phyloP scores from a whole-genome alignment of 1,140 invertebrate species.

The Drosophila saltans region DNA sequence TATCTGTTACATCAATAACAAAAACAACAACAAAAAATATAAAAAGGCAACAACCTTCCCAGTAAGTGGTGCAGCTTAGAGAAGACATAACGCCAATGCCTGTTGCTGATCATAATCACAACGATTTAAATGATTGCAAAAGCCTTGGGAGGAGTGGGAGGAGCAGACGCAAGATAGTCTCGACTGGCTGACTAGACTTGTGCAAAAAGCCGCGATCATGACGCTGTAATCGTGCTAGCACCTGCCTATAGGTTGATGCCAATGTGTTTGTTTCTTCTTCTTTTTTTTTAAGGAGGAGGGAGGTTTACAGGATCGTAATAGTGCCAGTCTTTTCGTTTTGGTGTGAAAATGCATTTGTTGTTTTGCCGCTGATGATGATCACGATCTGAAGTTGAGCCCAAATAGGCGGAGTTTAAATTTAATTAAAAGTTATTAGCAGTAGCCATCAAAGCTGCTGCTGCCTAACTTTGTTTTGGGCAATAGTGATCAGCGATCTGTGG shows the following conservation, averaged over 20 bases:
- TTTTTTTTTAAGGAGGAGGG: slow-evolving; percentile 6
- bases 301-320: background rate
- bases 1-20: slow-evolving; percentile 42
- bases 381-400: slow-evolving; percentile 64
- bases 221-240: slow-evolving; percentile 55
- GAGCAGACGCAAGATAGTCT: background rate
- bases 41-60: slow-evolving; percentile 18
- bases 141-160: slow-evolving; percentile 25
- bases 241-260: slow-evolving; percentile 41
- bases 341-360: slow-evolving; percentile 77
- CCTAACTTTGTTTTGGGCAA: slow-evolving; percentile 6
- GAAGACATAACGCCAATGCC: slow-evolving; percentile 64
- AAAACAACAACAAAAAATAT: slow-evolving; percentile 8
- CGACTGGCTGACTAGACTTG: slow-evolving; percentile 7
- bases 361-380: slow-evolving; percentile 55
- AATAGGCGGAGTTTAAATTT: slow-evolving; percentile 79
- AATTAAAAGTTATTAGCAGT: slow-evolving; percentile 77
- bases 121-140: slow-evolving; percentile 77
- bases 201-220: slow-evolving; percentile 6
- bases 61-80: slow-evolving; percentile 52
- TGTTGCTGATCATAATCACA: slow-evolving; percentile 76
- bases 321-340: slow-evolving; percentile 14
- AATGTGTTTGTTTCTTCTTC: slow-evolving; percentile 11
- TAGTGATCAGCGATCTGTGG: slow-evolving; percentile 6
- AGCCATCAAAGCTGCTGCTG: slow-evolving; percentile 34